Percentiles rank a stretch among this genome's conserved stretches.
These are phyloP conservation scores for Salvelinus sp. DNA, from an alignment of 2,113 vertebrate species.

Conservation along the genomic window DNA sequence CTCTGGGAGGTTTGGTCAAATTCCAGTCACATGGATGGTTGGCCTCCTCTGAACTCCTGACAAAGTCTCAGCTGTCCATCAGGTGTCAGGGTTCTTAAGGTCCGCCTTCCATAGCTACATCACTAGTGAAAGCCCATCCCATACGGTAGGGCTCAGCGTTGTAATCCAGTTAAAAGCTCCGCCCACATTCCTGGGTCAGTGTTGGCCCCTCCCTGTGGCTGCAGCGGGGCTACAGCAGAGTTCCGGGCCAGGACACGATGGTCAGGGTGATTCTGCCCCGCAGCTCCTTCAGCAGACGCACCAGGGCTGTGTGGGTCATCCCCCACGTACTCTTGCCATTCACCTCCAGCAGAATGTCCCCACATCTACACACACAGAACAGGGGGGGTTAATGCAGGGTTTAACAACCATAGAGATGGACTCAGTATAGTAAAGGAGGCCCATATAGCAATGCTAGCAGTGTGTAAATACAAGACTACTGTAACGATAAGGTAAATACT, in stretches of 20 bases:
- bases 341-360: constrained; percentile 95
- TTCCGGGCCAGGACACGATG: constrained; percentile 96
- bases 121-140: neutral
- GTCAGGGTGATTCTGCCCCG: constrained; percentile 93
- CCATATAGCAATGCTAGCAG: too few relatives aligned
- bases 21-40: constrained; percentile 10
- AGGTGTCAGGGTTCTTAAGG: constrained; percentile 1
- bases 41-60: constrained; percentile 7
- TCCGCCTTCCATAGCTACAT: too few relatives aligned
- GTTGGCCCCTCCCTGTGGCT: neutral
- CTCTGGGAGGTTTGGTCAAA: constrained; percentile 31
- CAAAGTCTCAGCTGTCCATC: constrained; percentile 18
- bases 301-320: constrained; percentile 88
- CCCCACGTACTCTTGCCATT: constrained; percentile 92
- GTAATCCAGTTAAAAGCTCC: constrained; percentile 41
- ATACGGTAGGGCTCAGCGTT: constrained; percentile 48
- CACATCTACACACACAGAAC: constrained; percentile 76
- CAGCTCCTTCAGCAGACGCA: constrained; percentile 94
- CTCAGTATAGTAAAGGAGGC: too few relatives aligned
- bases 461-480: too few relatives aligned
- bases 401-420: too few relatives aligned
- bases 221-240: constrained; percentile 81
- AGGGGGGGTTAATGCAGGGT: too few relatives aligned
- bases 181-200: constrained; percentile 50
- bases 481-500: too few relatives aligned